These are phyloP conservation scores for Ceratotherium simum DNA, from an alignment of 2,113 vertebrate species.

Conservation along the genomic window DNA sequence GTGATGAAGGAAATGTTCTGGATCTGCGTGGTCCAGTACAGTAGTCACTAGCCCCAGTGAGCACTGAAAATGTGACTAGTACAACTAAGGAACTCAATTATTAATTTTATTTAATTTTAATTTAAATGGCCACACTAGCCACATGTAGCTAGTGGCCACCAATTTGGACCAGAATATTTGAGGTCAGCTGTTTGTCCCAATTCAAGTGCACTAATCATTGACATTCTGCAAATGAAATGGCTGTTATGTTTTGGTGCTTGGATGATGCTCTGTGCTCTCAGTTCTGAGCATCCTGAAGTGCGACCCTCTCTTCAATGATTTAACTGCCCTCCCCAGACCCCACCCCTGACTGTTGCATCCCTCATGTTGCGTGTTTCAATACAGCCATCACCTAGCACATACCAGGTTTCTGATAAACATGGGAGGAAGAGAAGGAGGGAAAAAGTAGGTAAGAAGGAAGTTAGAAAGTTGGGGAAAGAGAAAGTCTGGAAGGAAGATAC, in stretches of 20 bases:
- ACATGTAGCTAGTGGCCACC: neutral
- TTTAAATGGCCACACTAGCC: neutral
- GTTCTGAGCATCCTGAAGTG: neutral
- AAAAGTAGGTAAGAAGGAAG: neutral
- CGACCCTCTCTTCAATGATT: neutral
- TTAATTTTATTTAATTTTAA: conserved; percentile 4
- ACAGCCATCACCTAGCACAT: neutral
- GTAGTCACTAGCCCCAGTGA: neutral
- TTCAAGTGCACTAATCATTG: neutral
- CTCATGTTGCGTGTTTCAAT: neutral
- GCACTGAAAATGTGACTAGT: neutral
- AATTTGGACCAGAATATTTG: neutral
- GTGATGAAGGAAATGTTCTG: neutral
- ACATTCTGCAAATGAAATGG: neutral
- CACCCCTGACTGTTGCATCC: neutral
- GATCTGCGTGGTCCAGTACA: neutral
- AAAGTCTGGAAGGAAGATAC: neutral
- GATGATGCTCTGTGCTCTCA: neutral
- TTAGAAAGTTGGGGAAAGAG: neutral
- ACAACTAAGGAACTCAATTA: neutral
- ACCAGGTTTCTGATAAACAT: neutral
- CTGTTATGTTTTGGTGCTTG: neutral
- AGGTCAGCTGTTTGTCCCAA: neutral
- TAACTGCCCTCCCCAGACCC: neutral
- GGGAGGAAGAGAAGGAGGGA: neutral